Evolutionary conservation across 2,888 invertebrate species (phyloP), one percentile per base, ranked within the genome.

Genomic region (Limnephilus lunatus): DNA sequence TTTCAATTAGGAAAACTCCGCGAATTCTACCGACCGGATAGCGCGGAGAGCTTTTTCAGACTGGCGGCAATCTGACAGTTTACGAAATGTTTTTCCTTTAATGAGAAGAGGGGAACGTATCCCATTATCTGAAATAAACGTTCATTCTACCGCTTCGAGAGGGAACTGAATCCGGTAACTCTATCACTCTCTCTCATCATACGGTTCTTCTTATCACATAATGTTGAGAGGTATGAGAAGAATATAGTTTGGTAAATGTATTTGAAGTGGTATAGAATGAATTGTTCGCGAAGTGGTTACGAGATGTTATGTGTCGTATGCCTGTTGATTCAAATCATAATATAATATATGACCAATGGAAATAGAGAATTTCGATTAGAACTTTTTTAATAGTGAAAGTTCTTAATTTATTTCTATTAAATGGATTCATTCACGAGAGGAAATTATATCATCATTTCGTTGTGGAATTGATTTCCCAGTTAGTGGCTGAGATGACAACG

Each of bases 31-130:
- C 68, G 30, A 87, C 87, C 87, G 68, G n/a, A 80, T n/a, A 35
- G 39, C 32, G 53, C 82, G 90, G 87, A 48, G 81, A 92, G 90
- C 92, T 90, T 89, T 89, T 80, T 88, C 92, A n/a, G 25, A 92
- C 92, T 90, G 90, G 81, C 82, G 30, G 53, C 89, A 31, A n/a
- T 68, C 68, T 68, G 9, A 25, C 68, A 89, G 25, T 53, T 80
- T 80, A 68, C n/a, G 35, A 89, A 81, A 90, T 68, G 35, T 35
- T 87, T 92, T 92, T 90, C 88, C 81, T 81, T 82, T 68, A 87
- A 30, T 35, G 82, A n/a, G n/a, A 39, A 35, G 39, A 25, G 35
- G 12, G 25, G 88, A 30, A 14, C 7, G 31, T 48, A 80, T 80
- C 19, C 32, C 68, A 35, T 80, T 35, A 35, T 89, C 35, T 25